Percentiles rank a stretch among this genome's conserved stretches.
phyloP scores from a whole-genome alignment of 2,888 invertebrate species.

The Peribatodes rhomboidaria region DNA sequence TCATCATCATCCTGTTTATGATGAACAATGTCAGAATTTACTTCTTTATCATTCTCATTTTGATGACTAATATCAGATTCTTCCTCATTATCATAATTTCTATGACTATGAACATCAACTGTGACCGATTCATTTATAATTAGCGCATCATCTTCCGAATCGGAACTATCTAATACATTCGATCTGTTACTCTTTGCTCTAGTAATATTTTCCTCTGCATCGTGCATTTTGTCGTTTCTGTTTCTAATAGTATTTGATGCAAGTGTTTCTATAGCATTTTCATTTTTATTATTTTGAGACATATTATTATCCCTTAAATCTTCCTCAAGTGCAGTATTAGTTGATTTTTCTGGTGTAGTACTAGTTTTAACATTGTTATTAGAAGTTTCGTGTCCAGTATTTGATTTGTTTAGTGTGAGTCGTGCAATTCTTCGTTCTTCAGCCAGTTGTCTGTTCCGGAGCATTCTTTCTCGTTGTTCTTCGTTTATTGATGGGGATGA shows the following conservation, averaged over 20 bases:
- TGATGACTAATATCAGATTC: slow-evolving; percentile 9
- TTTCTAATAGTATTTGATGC: neutral
- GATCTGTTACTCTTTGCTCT: slow-evolving; percentile 25
- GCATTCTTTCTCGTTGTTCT: slow-evolving; percentile 89
- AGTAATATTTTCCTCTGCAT: slow-evolving; percentile 13
- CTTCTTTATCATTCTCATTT: neutral
- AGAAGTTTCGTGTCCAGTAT: slow-evolving; percentile 18
- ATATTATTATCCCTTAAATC: neutral
- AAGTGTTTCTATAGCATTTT: neutral
- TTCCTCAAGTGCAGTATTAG: neutral
- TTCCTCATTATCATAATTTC: slow-evolving; percentile 28
- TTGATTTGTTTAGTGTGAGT: slow-evolving; percentile 61
- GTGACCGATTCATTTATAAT: slow-evolving; percentile 51
- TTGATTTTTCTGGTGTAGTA: neutral
- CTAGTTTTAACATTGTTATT: neutral
- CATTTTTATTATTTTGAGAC: neutral
- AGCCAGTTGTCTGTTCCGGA: slow-evolving; percentile 89
- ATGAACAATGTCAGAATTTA: neutral
- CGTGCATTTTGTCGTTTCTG: neutral
- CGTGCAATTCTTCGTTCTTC: slow-evolving; percentile 88
- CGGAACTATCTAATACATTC: slow-evolving; percentile 47
- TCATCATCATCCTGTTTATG: neutral
- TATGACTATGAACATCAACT: slow-evolving; percentile 52
- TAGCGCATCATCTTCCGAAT: slow-evolving; percentile 52
- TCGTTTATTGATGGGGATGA: slow-evolving; percentile 84